These are phyloP conservation scores for Noctua janthe DNA, from an alignment of 2,888 invertebrate species.

Conservation along the genomic window DNA sequence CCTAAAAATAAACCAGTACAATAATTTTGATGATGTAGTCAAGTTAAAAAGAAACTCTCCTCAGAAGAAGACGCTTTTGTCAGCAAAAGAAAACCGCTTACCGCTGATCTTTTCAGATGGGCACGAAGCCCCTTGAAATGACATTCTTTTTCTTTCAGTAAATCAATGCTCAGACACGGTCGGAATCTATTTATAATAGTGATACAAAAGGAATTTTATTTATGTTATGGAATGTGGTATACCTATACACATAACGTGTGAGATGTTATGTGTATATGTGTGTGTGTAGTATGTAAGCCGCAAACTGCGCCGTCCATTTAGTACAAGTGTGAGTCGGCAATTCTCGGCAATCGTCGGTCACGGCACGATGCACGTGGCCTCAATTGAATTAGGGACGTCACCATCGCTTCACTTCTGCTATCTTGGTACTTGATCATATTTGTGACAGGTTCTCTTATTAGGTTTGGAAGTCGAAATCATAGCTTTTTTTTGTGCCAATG, in stretches of 20 bases:
- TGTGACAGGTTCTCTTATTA: not conserved
- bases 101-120: conserved; percentile 8
- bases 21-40: not conserved
- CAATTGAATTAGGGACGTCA: conserved; percentile 53
- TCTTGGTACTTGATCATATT: conserved; percentile 20
- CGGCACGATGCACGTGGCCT: conserved; percentile 32
- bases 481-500: not conserved
- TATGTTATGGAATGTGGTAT: conserved; percentile 10
- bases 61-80: not conserved
- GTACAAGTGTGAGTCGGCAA: conserved; percentile 28
- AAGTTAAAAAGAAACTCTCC: not conserved
- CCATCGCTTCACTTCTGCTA: conserved; percentile 21
- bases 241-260: not conserved
- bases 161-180: conserved; percentile 11
- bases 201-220: conserved; percentile 14
- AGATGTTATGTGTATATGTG: too few relatives aligned
- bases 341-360: conserved; percentile 1
- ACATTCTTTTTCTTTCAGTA: conserved; percentile 20
- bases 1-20: not conserved
- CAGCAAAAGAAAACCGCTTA: conserved; percentile 9
- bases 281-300: not conserved
- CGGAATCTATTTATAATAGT: conserved; percentile 14
- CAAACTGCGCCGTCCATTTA: conserved; percentile 22
- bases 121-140: not conserved
- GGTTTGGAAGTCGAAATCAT: not conserved